These are phyloP conservation scores for Syrmaticus mikado DNA, from an alignment of 2,113 vertebrate genomes.

Conservation along the genomic window DNA sequence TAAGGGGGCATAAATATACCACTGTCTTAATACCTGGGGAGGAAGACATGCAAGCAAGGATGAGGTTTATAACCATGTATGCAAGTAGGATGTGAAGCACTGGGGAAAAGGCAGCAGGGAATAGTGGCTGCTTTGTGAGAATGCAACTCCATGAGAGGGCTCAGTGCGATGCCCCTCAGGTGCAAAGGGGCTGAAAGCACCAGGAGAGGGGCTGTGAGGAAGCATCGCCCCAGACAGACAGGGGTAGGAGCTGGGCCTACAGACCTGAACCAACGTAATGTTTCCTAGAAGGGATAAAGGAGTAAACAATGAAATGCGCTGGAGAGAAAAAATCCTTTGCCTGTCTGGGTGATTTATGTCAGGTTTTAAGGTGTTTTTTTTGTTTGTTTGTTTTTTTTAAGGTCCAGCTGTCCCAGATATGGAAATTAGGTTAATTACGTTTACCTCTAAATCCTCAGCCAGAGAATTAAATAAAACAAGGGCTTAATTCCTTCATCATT, in stretches of 20 bases:
- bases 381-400: neutral
- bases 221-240: neutral
- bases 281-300: neutral
- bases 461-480: slow-evolving; percentile 74
- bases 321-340: slow-evolving; percentile 31
- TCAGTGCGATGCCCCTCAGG: neutral
- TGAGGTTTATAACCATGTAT: neutral
- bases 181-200: neutral
- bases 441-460: slow-evolving; percentile 72
- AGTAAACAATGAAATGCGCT: neutral
- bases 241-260: neutral
- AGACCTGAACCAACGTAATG: neutral
- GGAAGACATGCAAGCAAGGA: neutral
- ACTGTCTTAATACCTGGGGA: neutral
- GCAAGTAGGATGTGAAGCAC: neutral
- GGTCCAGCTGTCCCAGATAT: slow-evolving; percentile 74
- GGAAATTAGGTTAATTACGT: slow-evolving; percentile 75
- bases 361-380: neutral
- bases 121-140: neutral
- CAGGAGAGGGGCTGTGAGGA: fast-evolving
- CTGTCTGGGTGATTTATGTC: slow-evolving; percentile 21
- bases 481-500: slow-evolving; percentile 72
- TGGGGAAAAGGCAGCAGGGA: neutral
- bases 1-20: neutral
- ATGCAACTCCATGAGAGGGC: neutral